Percentiles rank a stretch among this genome's conserved stretches.
Evolutionary conservation across 2,113 vertebrate genomes (phyloP).

Genomic region (Nycticebus coucang): DNA sequence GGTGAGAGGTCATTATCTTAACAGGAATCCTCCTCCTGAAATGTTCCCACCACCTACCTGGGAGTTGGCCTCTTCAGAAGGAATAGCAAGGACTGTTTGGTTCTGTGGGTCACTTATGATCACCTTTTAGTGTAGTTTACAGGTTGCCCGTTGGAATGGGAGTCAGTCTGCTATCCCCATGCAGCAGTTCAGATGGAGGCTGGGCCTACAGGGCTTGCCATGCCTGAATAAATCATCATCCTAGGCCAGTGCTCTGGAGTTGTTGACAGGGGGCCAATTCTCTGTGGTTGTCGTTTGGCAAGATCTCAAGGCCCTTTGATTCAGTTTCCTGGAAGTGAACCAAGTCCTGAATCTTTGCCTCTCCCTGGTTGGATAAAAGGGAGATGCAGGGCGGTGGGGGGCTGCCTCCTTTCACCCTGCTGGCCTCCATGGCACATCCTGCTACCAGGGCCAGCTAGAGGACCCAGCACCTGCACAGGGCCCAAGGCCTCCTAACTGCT

Average conservation of each 20-base stretch:
- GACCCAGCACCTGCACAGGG: background rate
- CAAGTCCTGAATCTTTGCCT: background rate
- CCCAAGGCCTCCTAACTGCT: background rate
- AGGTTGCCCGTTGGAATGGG: background rate
- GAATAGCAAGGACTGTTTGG: background rate
- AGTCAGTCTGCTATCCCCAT: background rate
- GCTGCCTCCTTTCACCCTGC: background rate
- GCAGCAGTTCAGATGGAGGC: background rate
- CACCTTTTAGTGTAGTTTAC: constrained; percentile 27
- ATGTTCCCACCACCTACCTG: background rate
- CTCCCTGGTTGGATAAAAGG: background rate
- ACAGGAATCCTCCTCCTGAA: background rate
- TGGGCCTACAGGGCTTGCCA: background rate
- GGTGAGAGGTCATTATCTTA: constrained; percentile 36
- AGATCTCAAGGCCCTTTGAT: background rate
- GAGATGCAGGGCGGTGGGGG: background rate
- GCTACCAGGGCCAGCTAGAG: background rate
- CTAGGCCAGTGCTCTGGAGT: background rate
- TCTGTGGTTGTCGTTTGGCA: background rate
- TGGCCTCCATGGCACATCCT: background rate
- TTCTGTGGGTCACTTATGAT: background rate
- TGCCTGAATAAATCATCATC: background rate
- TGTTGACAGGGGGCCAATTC: background rate
- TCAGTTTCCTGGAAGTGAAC: background rate
- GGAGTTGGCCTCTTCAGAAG: background rate